Evolutionary conservation across 2,888 invertebrate genomes (phyloP).

Genomic region (Phorcus lineatus): DNA sequence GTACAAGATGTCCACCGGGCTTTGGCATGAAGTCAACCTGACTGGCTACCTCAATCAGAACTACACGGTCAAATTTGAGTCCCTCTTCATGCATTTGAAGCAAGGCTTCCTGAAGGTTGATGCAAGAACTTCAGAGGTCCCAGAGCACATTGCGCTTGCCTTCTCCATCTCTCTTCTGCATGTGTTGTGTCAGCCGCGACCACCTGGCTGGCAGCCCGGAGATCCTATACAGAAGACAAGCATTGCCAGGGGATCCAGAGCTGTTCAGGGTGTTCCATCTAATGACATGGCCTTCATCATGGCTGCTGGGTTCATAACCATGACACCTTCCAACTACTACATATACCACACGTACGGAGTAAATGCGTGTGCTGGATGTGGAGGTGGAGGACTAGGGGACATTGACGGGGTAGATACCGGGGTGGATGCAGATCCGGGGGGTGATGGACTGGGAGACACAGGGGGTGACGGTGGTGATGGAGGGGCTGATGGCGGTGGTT

Average conservation of each 20-base stretch:
- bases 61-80: slow-evolving; percentile 54
- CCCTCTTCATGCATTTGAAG: slow-evolving; percentile 62
- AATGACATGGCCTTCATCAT: slow-evolving; percentile 73
- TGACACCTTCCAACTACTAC: slow-evolving; percentile 71
- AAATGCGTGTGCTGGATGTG: slow-evolving; percentile 63
- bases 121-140: slow-evolving; percentile 46
- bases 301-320: slow-evolving; percentile 76
- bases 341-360: slow-evolving; percentile 55
- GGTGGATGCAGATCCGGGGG: slow-evolving; percentile 30
- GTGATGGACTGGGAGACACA: slow-evolving; percentile 28
- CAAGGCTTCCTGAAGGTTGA: slow-evolving; percentile 61
- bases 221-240: slow-evolving; percentile 26
- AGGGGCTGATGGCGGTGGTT: slow-evolving; percentile 36
- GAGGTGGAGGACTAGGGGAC: slow-evolving; percentile 36
- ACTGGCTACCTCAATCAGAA: slow-evolving; percentile 51
- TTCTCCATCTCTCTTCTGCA: slow-evolving; percentile 77
- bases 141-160: slow-evolving; percentile 76
- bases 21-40: slow-evolving; percentile 55
- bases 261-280: slow-evolving; percentile 59
- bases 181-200: slow-evolving; percentile 77
- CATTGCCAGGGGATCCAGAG: slow-evolving; percentile 41
- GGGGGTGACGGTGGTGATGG: slow-evolving; percentile 32
- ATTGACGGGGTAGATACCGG: slow-evolving; percentile 27
- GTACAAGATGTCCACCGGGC: slow-evolving; percentile 54
- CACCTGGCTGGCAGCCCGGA: slow-evolving; percentile 43